These are phyloP conservation scores for Chrosomus eos DNA, from an alignment of 2,797 vertebrate species.

Conservation along the genomic window DNA sequence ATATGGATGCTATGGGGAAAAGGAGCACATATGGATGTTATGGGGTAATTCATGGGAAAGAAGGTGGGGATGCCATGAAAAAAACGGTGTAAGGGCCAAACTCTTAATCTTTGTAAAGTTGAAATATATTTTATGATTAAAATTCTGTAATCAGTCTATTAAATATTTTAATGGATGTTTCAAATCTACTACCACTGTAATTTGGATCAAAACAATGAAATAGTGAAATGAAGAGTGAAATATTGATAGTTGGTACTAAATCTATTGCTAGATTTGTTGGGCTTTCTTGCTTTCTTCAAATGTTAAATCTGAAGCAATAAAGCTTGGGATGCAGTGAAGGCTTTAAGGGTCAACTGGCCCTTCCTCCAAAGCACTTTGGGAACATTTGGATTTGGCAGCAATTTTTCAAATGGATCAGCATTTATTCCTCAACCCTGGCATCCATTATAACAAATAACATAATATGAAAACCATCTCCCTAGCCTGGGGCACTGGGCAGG, in stretches of 20 bases:
- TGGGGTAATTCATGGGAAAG: too few species aligned
- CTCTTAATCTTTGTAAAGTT: too few species aligned
- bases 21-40: too few species aligned
- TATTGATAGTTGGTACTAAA: background rate
- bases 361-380: constrained; percentile 4
- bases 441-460: constrained; percentile 16
- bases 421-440: constrained; percentile 9
- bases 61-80: too few species aligned
- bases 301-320: background rate
- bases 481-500: constrained; percentile 33
- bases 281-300: background rate
- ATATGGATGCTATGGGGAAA: too few species aligned
- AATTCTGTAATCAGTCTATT: background rate
- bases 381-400: constrained; percentile 22
- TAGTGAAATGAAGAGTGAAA: background rate
- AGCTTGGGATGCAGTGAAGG: constrained; percentile 50
- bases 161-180: background rate
- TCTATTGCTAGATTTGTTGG: background rate
- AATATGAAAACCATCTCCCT: constrained; percentile 50
- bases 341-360: constrained; percentile 42
- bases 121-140: background rate
- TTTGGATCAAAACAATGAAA: background rate
- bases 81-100: too few species aligned
- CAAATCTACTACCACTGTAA: background rate
- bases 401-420: constrained; percentile 24